A percentile compares a stretch with the other conserved stretches of the same genome.
phyloP scores from a whole-genome alignment of 64 coral and sea anemone species.

The Cladopsammia gracilis region DNA sequence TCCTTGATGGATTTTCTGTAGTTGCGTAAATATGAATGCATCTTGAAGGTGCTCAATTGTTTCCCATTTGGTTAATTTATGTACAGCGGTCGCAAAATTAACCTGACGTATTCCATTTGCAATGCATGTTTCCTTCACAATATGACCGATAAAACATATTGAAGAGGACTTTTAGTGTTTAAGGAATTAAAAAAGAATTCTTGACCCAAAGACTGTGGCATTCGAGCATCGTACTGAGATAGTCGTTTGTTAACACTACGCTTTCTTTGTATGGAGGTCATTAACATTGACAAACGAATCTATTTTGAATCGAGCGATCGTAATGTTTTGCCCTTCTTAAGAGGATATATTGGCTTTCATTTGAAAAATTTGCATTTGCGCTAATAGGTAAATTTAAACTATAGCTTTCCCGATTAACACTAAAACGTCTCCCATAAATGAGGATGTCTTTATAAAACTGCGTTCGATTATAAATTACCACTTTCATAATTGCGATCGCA shows the following conservation, averaged over 20 bases:
- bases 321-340: not conserved
- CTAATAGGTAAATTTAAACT: not conserved
- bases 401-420: not conserved
- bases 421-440: not conserved
- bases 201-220: not conserved
- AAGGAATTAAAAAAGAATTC: no score
- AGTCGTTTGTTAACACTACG: not conserved
- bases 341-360: not conserved
- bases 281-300: conserved; percentile 4
- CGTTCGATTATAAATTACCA: not conserved
- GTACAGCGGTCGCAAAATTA: not conserved
- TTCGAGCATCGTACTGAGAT: not conserved
- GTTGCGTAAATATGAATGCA: not conserved
- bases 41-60: not conserved
- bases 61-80: conserved; percentile 11
- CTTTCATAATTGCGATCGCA: no score
- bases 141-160: not conserved
- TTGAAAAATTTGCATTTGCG: conserved; percentile 1
- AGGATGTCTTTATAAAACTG: not conserved
- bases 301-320: not conserved
- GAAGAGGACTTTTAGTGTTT: not conserved
- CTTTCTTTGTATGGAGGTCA: not conserved
- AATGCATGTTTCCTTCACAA: not conserved
- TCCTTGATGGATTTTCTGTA: not conserved
- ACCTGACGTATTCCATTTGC: not conserved